Base-by-base conservation (phyloP, 2,888 invertebrate genomes). In the Vesta saturnalis region DNA sequence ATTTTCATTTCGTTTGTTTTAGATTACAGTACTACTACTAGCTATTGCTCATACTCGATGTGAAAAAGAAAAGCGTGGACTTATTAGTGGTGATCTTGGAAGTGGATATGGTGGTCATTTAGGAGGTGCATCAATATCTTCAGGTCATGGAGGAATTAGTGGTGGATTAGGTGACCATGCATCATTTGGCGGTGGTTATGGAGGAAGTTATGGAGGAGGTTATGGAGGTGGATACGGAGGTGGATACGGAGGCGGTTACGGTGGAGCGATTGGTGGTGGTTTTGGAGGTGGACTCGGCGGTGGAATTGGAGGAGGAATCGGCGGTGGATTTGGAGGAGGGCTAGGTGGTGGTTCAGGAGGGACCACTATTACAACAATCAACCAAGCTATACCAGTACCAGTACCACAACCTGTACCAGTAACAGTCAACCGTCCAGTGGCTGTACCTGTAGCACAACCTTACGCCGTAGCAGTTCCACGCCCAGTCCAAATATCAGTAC, bases 401-500 rank as follows among this genome's bases (percentile, higher is more conserved):
- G 82, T 83, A 30, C 83, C 84, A 1, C 81, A 81, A 67, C 83
- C 83, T 0, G 77, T 81, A 43, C 83, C 78, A 18, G 79, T 82
- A 2, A 87, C 87, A 61, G 81, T 84, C 39, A 69, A 49, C 46
- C 86, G 87, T 66, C 83, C 83, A 16, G 86, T 89, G 1, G 83
- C 86, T 0, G 84, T 88, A 47, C 86, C 88, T 0, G 85, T 87
- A 1, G 86, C 88, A 0, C 86, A 86, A 58, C 84, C 87, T 0
- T 84, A 87, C 18, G 86, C 86, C 4, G 85, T 88, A 0, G 83
- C 85, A 54, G 83, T 85, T 15, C 85, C 87, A 1, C 82, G 87
- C 4, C 83, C 86, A 0, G 85, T 86, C 0, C 82, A 87, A 1
- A 85, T 87, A 10, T 69, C 81, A 35, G 82, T 84, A 10, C 82